Evolutionary conservation across 2,888 invertebrate species (phyloP).

Genomic region (Plusia festucae): DNA sequence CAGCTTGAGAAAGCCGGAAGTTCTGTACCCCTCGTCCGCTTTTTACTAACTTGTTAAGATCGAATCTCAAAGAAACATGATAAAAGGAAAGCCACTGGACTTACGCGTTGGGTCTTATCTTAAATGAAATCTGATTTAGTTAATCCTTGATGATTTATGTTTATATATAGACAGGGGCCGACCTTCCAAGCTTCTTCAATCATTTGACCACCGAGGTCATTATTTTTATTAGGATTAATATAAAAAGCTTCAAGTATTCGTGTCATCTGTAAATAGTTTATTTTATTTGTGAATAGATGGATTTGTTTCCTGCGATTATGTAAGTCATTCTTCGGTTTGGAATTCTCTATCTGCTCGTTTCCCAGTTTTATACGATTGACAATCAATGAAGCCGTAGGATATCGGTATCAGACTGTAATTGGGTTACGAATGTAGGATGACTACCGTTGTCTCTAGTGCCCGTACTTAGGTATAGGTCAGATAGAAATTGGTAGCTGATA

Average conservation of each 20-base stretch:
- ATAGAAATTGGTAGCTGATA: constrained; percentile 2
- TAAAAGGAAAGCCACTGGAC: background rate
- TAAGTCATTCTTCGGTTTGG: background rate
- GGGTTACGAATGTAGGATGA: constrained; percentile 1
- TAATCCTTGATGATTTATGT: constrained; percentile 1
- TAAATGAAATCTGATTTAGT: constrained; percentile 22
- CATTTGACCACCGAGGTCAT: background rate
- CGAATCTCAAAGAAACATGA: constrained; percentile 3
- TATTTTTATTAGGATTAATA: background rate
- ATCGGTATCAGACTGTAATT: constrained; percentile 2
- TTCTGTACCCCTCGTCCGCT: background rate
- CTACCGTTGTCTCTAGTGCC: constrained; percentile 1
- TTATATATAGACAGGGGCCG: background rate
- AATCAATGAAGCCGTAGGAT: constrained; percentile 3
- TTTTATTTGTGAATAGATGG: background rate
- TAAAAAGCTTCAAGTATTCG: background rate
- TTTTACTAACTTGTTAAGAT: constrained; percentile 11
- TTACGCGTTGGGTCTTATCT: constrained; percentile 22
- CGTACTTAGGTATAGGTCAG: constrained; percentile 1
- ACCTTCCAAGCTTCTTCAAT: background rate
- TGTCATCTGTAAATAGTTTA: background rate
- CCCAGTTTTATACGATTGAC: constrained; percentile 7
- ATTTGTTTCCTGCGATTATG: background rate
- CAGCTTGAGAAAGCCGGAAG: background rate
- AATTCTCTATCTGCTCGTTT: background rate